Evolutionary conservation across 2,888 invertebrate genomes (phyloP).

Genomic region (Bursaphelenchus okinawaensis): DNA sequence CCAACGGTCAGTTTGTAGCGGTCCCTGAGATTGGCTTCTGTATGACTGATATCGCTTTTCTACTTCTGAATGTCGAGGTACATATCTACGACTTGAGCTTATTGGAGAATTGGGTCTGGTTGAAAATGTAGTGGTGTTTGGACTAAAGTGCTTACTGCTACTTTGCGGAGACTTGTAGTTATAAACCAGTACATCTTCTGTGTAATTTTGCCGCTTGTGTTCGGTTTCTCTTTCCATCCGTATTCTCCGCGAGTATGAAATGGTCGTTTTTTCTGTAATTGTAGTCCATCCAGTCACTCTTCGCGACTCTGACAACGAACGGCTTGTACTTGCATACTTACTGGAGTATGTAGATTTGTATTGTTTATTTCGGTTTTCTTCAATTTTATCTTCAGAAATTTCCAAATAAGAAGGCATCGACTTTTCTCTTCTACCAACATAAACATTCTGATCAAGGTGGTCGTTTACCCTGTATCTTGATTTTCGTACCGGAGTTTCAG

Average conservation of each 20-base stretch:
- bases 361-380: background rate
- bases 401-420: background rate
- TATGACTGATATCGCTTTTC: constrained; percentile 28
- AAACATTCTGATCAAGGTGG: background rate
- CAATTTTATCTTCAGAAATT: background rate
- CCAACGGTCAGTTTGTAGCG: constrained; percentile 24
- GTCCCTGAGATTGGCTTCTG: constrained; percentile 35
- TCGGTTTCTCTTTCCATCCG: constrained; percentile 20
- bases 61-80: constrained; percentile 10
- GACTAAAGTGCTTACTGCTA: too few relatives aligned
- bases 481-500: background rate
- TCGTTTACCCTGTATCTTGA: background rate
- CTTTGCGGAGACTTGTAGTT: constrained; percentile 17
- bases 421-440: background rate
- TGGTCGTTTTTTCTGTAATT: constrained; percentile 44
- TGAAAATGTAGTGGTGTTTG: constrained; percentile 6
- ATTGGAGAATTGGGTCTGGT: background rate
- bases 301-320: constrained; percentile 14
- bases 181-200: constrained; percentile 30
- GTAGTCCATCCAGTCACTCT: constrained; percentile 45
- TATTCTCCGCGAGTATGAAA: constrained; percentile 44
- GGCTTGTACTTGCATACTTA: background rate
- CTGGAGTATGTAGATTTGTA: background rate
- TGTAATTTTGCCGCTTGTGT: constrained; percentile 27
- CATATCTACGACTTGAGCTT: background rate